Conservation (phyloP, 2,888 invertebrate species). For the Eristalinus aeneus region DNA sequence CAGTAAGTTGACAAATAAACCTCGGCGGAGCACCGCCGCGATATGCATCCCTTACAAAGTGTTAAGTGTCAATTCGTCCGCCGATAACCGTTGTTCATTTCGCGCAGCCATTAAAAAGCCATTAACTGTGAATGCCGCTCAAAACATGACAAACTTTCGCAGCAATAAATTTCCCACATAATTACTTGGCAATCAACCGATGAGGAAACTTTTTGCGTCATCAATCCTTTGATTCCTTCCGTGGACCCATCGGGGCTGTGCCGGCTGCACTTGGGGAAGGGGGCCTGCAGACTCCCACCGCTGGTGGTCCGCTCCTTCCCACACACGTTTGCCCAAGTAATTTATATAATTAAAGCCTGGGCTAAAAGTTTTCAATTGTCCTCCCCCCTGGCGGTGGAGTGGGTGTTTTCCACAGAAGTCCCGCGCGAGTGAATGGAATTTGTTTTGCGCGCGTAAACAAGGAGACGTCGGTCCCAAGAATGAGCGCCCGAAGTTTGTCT, state of each 20-base stretch:
- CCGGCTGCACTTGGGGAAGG: neutral
- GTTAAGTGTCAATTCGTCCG: slow-evolving; percentile 23
- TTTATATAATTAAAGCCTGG: slow-evolving; percentile 64
- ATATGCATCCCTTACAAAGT: neutral
- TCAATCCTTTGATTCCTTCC: slow-evolving; percentile 48
- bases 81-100: neutral
- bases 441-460: slow-evolving; percentile 51
- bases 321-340: slow-evolving; percentile 57
- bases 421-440: slow-evolving; percentile 12
- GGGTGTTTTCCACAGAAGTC: slow-evolving; percentile 8
- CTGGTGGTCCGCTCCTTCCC: neutral
- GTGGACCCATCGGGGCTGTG: neutral
- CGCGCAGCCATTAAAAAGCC: slow-evolving; percentile 39
- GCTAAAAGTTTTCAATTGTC: slow-evolving; percentile 63
- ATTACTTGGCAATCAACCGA: slow-evolving; percentile 62
- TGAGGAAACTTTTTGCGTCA: slow-evolving; percentile 47
- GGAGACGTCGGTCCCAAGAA: slow-evolving; percentile 39
- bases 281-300: slow-evolving; percentile 10
- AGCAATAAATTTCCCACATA: slow-evolving; percentile 52
- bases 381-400: slow-evolving; percentile 36
- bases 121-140: slow-evolving; percentile 38
- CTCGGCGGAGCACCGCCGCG: neutral
- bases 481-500: slow-evolving; percentile 29
- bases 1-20: neutral
- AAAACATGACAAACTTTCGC: slow-evolving; percentile 25